Percentiles rank a stretch among this genome's conserved stretches.
Conservation (phyloP, 2,797 vertebrate species). For the Ctenochaetus hawaiiensis region DNA sequence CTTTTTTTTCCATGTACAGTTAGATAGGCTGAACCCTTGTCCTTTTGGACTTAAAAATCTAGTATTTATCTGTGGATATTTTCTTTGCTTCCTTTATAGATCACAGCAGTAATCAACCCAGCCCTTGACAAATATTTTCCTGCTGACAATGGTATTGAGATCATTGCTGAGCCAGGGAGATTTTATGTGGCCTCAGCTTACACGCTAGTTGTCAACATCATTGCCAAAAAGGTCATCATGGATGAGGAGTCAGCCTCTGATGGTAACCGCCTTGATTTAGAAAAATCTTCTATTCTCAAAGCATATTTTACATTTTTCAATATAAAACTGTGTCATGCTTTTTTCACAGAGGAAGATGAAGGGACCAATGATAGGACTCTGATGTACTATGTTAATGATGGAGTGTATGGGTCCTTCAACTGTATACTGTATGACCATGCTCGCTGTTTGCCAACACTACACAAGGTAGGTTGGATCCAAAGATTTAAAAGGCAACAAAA, state of each 20-base stretch:
- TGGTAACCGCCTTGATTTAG: constrained; percentile 48
- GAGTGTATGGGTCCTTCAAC: constrained; percentile 97
- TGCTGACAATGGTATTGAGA: constrained; percentile 86
- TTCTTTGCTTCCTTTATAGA: constrained; percentile 76
- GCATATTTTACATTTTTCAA: not conserved
- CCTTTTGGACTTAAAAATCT: not conserved
- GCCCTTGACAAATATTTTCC: constrained; percentile 97
- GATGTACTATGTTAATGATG: constrained; percentile 99
- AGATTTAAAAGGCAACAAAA: not conserved
- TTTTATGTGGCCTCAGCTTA: constrained; percentile 97
- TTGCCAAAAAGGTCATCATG: constrained; percentile 94
- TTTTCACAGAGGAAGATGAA: constrained; percentile 91
- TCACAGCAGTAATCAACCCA: constrained; percentile 92
- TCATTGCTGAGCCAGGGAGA: constrained; percentile 96
- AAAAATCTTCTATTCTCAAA: not conserved
- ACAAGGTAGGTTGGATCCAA: constrained; percentile 86
- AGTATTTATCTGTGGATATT: not conserved
- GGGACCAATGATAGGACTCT: constrained; percentile 89
- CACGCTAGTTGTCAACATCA: constrained; percentile 95
- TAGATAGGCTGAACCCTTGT: not conserved
- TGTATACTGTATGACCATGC: constrained; percentile 97
- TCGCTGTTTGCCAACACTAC: constrained; percentile 90
- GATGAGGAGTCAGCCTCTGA: constrained; percentile 92
- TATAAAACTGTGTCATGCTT: not conserved
- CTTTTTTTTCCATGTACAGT: not conserved